Evolutionary conservation across 1,140 invertebrate genomes (phyloP).

Genomic region (Drosophila setifemur): DNA sequence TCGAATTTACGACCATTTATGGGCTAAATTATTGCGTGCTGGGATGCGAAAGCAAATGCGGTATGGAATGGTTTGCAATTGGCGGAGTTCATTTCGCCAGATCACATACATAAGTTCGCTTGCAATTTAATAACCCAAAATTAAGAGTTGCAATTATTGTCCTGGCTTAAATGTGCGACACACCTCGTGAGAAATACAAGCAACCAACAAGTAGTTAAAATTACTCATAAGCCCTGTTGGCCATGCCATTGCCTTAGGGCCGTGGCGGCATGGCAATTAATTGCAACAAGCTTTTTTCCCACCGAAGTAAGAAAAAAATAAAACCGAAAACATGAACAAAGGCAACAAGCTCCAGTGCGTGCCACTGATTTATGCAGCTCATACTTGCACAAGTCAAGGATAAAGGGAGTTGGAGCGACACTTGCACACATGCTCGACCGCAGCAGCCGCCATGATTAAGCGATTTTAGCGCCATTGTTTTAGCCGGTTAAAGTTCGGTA

Average conservation of each 20-base stretch:
- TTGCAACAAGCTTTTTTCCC: conserved; percentile 49
- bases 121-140: conserved; percentile 48
- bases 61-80: conserved; percentile 20
- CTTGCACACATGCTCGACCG: conserved; percentile 66
- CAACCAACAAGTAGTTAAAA: conserved; percentile 42
- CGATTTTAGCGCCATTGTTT: conserved; percentile 79
- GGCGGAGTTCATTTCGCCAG: conserved; percentile 11
- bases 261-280: conserved; percentile 53
- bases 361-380: conserved; percentile 70
- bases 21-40: conserved; percentile 53
- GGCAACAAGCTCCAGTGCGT: conserved; percentile 43
- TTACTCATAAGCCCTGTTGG: conserved; percentile 63
- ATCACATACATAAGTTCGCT: conserved; percentile 45
- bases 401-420: background rate
- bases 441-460: conserved; percentile 75
- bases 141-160: conserved; percentile 52
- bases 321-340: conserved; percentile 36
- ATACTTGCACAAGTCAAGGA: conserved; percentile 3
- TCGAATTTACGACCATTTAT: conserved; percentile 61
- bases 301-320: conserved; percentile 12
- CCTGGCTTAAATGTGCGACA: background rate
- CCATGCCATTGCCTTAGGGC: conserved; percentile 12
- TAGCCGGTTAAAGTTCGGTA: conserved; percentile 36
- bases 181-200: conserved; percentile 24
- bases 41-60: conserved; percentile 38